phyloP scores from a whole-genome alignment of 2,888 invertebrate genomes.

The Heliothis peltigera region DNA sequence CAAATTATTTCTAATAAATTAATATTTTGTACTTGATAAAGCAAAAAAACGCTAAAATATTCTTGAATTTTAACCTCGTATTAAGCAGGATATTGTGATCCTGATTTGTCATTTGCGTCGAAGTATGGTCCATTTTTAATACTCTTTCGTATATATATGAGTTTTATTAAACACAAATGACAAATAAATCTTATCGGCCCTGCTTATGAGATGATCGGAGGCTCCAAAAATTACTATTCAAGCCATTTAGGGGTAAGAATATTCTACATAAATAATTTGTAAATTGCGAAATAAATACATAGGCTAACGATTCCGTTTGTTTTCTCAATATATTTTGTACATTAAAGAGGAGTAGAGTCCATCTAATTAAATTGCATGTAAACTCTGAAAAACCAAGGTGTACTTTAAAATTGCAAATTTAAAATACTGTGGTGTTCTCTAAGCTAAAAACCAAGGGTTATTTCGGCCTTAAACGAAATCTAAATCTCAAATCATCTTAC shows the following conservation, averaged over 20 bases:
- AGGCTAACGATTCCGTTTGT: neutral
- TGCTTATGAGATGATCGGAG: too few relatives aligned
- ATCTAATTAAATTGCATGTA: conserved; percentile 6
- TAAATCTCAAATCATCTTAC: conserved; percentile 50
- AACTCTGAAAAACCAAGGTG: conserved; percentile 37
- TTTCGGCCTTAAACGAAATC: conserved; percentile 75
- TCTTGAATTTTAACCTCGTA: too few relatives aligned
- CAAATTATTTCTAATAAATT: neutral
- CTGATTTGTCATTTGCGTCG: too few relatives aligned
- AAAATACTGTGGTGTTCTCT: conserved; percentile 63
- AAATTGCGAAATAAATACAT: conserved; percentile 3
- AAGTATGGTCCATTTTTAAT: too few relatives aligned
- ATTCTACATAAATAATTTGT: neutral
- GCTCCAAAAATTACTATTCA: too few relatives aligned
- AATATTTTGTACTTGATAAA: conserved; percentile 1
- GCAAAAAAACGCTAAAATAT: neutral
- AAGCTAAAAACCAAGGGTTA: conserved; percentile 78
- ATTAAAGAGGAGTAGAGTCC: neutral
- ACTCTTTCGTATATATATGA: too few relatives aligned
- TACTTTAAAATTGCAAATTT: conserved; percentile 35
- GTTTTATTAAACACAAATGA: too few relatives aligned
- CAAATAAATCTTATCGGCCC: too few relatives aligned
- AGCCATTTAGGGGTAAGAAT: too few relatives aligned
- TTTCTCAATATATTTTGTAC: neutral
- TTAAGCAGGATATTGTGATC: too few relatives aligned